phyloP scores from a whole-genome alignment of 1,140 invertebrate genomes.

The Drosophila pallidifrons region DNA sequence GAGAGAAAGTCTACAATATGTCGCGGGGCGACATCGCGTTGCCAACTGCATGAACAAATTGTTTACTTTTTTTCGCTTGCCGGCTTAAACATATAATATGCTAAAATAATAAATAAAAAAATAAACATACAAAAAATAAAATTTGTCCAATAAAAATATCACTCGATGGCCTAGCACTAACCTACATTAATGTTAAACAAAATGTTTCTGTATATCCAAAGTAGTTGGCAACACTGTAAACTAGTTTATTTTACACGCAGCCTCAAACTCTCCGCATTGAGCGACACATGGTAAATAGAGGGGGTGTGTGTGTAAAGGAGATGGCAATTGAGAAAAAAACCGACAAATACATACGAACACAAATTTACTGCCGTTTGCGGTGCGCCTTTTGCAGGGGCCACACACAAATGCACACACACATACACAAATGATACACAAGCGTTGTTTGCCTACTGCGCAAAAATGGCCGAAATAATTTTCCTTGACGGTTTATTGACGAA shows the following conservation, averaged over 20 bases:
- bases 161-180: slow-evolving; percentile 41
- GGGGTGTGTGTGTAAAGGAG: slow-evolving; percentile 41
- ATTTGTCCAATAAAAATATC: slow-evolving; percentile 35
- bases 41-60: slow-evolving; percentile 45
- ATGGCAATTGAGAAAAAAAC: slow-evolving; percentile 46
- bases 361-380: slow-evolving; percentile 49
- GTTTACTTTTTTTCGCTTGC: slow-evolving; percentile 51
- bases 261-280: slow-evolving; percentile 42
- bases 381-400: slow-evolving; percentile 37
- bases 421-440: slow-evolving; percentile 38
- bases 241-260: slow-evolving; percentile 51
- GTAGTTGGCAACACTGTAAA: slow-evolving; percentile 53
- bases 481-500: slow-evolving; percentile 19
- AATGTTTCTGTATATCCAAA: slow-evolving; percentile 40
- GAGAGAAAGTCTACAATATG: slow-evolving; percentile 75
- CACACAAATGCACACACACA: slow-evolving; percentile 18
- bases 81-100: slow-evolving; percentile 27
- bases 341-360: slow-evolving; percentile 43
- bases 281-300: slow-evolving; percentile 38
- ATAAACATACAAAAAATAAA: neutral
- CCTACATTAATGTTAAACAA: slow-evolving; percentile 58
- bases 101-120: neutral
- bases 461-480: slow-evolving; percentile 50
- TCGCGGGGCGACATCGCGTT: slow-evolving; percentile 25
- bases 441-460: slow-evolving; percentile 66